A percentile compares a stretch with the other conserved stretches of the same genome.
These are phyloP conservation scores for Ophion obscuratus DNA, from an alignment of 2,888 invertebrate genomes.

Conservation along the genomic window DNA sequence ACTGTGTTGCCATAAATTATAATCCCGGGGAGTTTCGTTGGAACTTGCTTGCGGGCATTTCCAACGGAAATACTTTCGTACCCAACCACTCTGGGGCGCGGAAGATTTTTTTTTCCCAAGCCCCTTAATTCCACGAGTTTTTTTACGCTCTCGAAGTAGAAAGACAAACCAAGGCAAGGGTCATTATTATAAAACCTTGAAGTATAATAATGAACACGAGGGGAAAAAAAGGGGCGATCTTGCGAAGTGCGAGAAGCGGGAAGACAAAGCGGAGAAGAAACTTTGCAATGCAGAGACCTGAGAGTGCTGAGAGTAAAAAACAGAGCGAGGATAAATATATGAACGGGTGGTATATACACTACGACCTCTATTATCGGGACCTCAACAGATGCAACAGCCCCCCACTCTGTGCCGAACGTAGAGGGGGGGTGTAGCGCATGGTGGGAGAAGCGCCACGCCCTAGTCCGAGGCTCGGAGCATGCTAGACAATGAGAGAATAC, in stretches of 20 bases:
- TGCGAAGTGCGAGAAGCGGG: constrained; percentile 19
- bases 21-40: neutral
- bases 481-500: no score
- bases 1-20: neutral
- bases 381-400: no score
- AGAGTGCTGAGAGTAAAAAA: neutral
- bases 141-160: constrained; percentile 11
- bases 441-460: no score
- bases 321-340: neutral
- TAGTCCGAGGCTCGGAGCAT: no score
- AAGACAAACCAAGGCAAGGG: constrained; percentile 43
- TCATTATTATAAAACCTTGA: constrained; percentile 34
- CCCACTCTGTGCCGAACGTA: no score
- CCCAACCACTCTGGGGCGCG: neutral
- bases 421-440: no score
- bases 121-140: constrained; percentile 27
- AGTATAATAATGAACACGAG: constrained; percentile 33
- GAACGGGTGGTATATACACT: no score
- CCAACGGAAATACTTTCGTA: neutral
- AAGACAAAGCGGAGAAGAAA: constrained; percentile 26
- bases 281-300: constrained; percentile 43
- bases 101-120: neutral
- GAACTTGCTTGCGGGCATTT: neutral
- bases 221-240: constrained; percentile 9
- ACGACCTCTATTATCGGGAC: no score